Evolutionary conservation across 1,140 invertebrate genomes (phyloP), one percentile per base, ranked within the genome.

Genomic region (Brachionus paranguensis): DNA sequence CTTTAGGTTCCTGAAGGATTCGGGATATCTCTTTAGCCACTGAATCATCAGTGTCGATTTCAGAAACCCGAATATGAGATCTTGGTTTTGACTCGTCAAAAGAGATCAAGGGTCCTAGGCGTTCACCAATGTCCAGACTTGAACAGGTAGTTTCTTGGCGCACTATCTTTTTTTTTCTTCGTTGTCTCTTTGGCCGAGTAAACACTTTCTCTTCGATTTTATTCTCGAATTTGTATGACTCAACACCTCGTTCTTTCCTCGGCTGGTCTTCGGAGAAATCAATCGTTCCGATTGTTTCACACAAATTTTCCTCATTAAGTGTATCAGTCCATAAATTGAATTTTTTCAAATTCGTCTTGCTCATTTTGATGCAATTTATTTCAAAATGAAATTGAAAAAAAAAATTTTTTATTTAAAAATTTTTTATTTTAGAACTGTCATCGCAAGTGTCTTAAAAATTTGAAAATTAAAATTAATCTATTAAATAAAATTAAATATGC

Each of bases 1-100:
- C 65, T 84, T 87, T 87, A 20, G 85, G 84, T 74, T 88, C 87
- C 65, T 86, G 64, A 12, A 88, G 76, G 68, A 64, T 53, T 12
- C 84, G 64, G n/a, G 84, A 85, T 64, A 88, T 86, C 41, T 85
- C 86, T 29, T 84, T 70, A 3, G 84, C 81, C 11, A 88, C 79
- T 5, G 85, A 74, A 41, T 79, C 64, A 8, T 64, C 72, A 50
- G 83, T 64, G 81, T 85, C 85, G 29, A 85, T 83, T 37, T 84
- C 84, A 65, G 84, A 86, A 10, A 85, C 84, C 60, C 60, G 53
- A 24, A 86, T 84, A 27, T 85, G 79, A 5, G 83, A 68, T 10
- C 85, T 33, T 14, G 78, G 14, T 37, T 45, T 72, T 24, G 33
- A 10, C 65, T 86, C 85, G 17, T 85, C 45, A 81, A 37, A 81